Conservation (phyloP, 2,888 invertebrate genomes). For the Folsomia manolachei region DNA sequence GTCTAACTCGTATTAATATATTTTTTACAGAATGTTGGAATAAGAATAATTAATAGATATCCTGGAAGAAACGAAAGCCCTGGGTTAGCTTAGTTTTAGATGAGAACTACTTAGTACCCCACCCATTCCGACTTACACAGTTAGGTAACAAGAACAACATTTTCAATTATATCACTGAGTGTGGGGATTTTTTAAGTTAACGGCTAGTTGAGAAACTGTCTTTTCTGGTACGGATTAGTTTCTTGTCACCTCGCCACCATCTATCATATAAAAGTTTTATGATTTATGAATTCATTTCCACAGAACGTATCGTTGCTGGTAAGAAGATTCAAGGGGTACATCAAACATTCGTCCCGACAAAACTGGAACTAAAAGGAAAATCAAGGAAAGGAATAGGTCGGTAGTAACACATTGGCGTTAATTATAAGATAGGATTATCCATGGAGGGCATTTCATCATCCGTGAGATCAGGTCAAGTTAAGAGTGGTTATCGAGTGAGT, state of each 20-base stretch:
- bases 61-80: conserved; percentile 19
- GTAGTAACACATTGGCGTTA: not conserved
- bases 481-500: not conserved
- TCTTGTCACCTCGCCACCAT: conserved; percentile 14
- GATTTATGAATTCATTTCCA: too few species aligned
- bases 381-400: not conserved
- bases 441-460: not conserved
- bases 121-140: not conserved
- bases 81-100: not conserved
- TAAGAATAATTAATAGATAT: not conserved
- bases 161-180: conserved; percentile 16
- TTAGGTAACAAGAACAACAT: conserved; percentile 6
- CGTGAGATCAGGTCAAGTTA: not conserved
- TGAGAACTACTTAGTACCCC: not conserved
- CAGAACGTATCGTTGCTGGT: not conserved
- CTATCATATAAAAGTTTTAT: too few species aligned
- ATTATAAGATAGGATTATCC: not conserved
- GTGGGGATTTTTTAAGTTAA: not conserved
- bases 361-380: not conserved
- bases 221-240: conserved; percentile 30
- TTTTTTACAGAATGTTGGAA: too few species aligned
- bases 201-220: conserved; percentile 23
- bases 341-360: not conserved
- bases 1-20: too few species aligned
- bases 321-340: not conserved